Evolutionary conservation across 2,113 vertebrate species (phyloP).

Genomic region (Dasyprocta punctata): DNA sequence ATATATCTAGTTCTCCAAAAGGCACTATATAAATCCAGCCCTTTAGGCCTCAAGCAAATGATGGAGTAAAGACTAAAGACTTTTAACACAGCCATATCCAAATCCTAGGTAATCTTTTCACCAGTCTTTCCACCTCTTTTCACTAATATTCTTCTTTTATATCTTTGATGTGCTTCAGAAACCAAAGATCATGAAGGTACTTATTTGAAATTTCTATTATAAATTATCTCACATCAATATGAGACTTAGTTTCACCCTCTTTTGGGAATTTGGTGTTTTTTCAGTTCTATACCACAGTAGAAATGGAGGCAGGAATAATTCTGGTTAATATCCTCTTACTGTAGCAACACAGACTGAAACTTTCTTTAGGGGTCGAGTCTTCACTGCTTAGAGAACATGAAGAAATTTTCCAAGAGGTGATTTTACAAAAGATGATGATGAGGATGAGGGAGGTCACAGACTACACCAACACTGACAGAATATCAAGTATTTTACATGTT

Average conservation of each 20-base stretch:
- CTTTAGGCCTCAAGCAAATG: not conserved
- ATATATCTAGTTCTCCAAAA: not conserved
- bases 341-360: not conserved
- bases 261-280: not conserved
- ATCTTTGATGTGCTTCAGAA: not conserved
- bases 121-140: not conserved
- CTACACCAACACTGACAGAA: not conserved
- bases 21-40: not conserved
- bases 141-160: not conserved
- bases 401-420: not conserved
- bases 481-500: not conserved
- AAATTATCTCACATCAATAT: not conserved
- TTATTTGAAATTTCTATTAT: constrained; percentile 14
- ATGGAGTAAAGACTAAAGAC: not conserved
- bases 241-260: not conserved
- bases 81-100: not conserved
- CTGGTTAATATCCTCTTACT: not conserved
- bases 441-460: not conserved
- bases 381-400: not conserved
- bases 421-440: not conserved
- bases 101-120: not conserved
- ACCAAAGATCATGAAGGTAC: not conserved
- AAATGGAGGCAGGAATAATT: not conserved
- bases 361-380: not conserved
- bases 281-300: not conserved